These are phyloP conservation scores for Acronicta aceris DNA, from an alignment of 2,888 invertebrate genomes.

Conservation along the genomic window DNA sequence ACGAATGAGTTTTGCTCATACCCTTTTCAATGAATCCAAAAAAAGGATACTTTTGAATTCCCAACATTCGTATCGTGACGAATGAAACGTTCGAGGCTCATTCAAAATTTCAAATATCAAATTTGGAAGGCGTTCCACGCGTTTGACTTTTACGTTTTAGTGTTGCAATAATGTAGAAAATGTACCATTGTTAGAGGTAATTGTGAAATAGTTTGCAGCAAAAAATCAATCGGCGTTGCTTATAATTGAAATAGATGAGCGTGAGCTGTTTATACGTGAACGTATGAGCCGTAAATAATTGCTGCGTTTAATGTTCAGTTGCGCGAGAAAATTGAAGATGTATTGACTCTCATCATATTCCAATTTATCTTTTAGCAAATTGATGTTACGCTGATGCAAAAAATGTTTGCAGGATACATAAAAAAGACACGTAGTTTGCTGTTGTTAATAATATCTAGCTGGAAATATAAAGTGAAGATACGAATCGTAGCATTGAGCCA, in stretches of 20 bases:
- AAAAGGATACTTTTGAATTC: conserved; percentile 72
- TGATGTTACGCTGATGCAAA: conserved; percentile 17
- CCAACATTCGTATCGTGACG: conserved; percentile 76
- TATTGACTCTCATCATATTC: conserved; percentile 53
- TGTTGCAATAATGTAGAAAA: conserved; percentile 81
- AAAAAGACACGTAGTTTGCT: not conserved
- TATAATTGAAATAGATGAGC: conserved; percentile 74
- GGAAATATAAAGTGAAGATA: no score
- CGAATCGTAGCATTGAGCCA: no score
- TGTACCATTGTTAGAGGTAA: conserved; percentile 71
- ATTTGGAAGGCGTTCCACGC: conserved; percentile 82
- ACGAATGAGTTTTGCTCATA: conserved; percentile 32
- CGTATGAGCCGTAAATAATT: conserved; percentile 77
- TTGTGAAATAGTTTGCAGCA: conserved; percentile 79
- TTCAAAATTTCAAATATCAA: conserved; percentile 74
- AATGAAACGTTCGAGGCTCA: conserved; percentile 68
- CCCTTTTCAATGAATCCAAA: conserved; percentile 36
- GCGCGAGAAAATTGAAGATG: conserved; percentile 51
- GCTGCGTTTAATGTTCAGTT: conserved; percentile 52
- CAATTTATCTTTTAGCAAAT: conserved; percentile 42
- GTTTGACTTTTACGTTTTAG: conserved; percentile 78
- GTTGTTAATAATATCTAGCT: not conserved
- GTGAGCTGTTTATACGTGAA: conserved; percentile 68
- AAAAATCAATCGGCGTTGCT: conserved; percentile 65
- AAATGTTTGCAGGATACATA: not conserved